These are phyloP conservation scores for Pseudorasbora parva DNA, from an alignment of 2,113 vertebrate genomes.

Conservation along the genomic window DNA sequence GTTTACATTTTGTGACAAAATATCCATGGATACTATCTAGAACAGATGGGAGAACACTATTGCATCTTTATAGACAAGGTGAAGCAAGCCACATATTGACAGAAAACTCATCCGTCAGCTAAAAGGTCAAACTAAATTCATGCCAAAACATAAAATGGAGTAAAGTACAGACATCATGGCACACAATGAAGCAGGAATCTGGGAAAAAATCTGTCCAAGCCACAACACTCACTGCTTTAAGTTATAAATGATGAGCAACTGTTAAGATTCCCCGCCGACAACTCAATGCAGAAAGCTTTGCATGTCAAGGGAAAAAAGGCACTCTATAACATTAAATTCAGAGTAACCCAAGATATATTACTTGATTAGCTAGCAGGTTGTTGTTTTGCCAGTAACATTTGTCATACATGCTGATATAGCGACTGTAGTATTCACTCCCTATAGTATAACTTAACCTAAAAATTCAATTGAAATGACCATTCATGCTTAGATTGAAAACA, in stretches of 20 bases:
- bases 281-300: conserved; percentile 3
- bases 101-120: conserved; percentile 39
- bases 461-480: neutral
- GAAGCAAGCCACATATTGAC: conserved; percentile 16
- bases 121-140: conserved; percentile 37
- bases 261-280: neutral
- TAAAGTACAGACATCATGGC: neutral
- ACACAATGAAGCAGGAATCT: conserved; percentile 3
- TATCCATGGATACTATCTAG: conserved; percentile 54
- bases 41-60: neutral
- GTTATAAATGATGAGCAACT: conserved; percentile 8
- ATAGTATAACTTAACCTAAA: neutral
- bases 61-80: conserved; percentile 29
- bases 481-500: neutral
- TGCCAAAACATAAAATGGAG: conserved; percentile 27
- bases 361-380: neutral
- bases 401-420: neutral
- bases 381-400: neutral
- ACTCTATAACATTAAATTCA: neutral
- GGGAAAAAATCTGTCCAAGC: neutral
- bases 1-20: conserved; percentile 59
- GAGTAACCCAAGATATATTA: neutral
- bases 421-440: neutral
- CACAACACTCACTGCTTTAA: neutral
- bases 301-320: neutral